Conservation (phyloP, 2,113 vertebrate species). For the Oreocharis arfaki region DNA sequence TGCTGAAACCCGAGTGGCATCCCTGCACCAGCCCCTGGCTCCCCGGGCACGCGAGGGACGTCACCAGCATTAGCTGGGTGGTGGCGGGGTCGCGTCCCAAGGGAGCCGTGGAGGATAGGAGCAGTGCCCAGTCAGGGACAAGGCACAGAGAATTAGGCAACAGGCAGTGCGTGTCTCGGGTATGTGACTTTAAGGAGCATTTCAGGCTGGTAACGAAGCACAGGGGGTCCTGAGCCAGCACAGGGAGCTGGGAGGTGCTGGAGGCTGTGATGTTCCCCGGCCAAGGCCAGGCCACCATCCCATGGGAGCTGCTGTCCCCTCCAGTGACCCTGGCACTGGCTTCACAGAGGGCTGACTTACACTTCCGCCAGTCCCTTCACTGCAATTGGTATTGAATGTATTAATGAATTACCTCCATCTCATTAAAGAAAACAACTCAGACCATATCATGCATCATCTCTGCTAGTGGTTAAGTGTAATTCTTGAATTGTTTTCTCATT, state of each 20-base stretch:
- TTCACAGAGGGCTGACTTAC: fast-evolving
- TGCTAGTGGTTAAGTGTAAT: not conserved
- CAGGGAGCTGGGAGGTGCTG: fast-evolving
- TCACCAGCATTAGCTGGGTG: not conserved
- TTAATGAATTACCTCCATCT: not conserved
- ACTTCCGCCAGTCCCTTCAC: not conserved
- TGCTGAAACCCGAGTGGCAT: not conserved
- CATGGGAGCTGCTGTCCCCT: not conserved
- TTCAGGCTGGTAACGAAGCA: not conserved
- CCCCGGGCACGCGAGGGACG: not conserved
- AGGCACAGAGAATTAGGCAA: not conserved
- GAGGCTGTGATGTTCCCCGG: fast-evolving
- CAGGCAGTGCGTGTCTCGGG: not conserved
- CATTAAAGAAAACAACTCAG: not conserved
- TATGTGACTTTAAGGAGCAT: not conserved
- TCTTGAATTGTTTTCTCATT: not conserved
- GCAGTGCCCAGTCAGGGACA: not conserved
- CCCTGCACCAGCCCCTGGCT: not conserved
- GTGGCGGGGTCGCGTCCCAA: not conserved
- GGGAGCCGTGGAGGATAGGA: not conserved
- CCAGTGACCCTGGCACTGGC: not conserved
- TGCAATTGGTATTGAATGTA: not conserved
- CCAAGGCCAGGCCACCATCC: not conserved
- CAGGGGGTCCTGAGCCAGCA: fast-evolving
- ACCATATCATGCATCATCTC: not conserved